Evolutionary conservation across 2,113 vertebrate genomes (phyloP).

Genomic region (Nannospalax galili): DNA sequence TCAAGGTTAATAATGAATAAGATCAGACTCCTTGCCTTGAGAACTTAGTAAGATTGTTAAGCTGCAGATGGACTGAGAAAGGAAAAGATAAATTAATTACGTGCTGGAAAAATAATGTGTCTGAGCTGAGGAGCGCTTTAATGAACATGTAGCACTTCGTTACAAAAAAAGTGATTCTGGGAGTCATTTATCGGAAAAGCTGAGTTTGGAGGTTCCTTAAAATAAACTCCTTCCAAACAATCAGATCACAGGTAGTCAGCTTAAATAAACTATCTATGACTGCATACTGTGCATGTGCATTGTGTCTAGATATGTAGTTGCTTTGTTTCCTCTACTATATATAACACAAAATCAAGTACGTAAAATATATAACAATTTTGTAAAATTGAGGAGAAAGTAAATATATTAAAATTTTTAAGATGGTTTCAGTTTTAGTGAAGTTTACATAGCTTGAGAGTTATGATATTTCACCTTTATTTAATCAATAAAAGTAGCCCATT

Average conservation of each 20-base stretch:
- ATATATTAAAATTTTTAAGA: conserved; percentile 16
- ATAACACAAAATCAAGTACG: background rate
- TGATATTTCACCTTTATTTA: conserved; percentile 54
- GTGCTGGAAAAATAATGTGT: conserved; percentile 32
- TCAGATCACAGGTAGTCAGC: background rate
- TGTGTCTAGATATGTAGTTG: background rate
- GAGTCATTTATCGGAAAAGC: background rate
- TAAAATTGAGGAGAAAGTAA: conserved; percentile 48
- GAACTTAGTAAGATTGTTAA: conserved; percentile 41
- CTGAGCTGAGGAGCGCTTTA: background rate
- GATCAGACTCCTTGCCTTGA: background rate
- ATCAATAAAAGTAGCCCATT: background rate
- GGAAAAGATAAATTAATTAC: conserved; percentile 33
- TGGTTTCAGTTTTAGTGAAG: background rate
- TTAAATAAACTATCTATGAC: background rate
- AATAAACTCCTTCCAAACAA: background rate
- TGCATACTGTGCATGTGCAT: background rate
- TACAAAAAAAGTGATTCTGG: conserved; percentile 4
- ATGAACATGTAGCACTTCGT: background rate
- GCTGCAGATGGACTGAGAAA: conserved; percentile 35
- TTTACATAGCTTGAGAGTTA: background rate
- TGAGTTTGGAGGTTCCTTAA: conserved; percentile 14
- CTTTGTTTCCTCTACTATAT: background rate
- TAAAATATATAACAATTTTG: background rate
- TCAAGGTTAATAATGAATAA: conserved; percentile 34